phyloP scores from a whole-genome alignment of 2,888 invertebrate species.

The Ophion obscuratus region DNA sequence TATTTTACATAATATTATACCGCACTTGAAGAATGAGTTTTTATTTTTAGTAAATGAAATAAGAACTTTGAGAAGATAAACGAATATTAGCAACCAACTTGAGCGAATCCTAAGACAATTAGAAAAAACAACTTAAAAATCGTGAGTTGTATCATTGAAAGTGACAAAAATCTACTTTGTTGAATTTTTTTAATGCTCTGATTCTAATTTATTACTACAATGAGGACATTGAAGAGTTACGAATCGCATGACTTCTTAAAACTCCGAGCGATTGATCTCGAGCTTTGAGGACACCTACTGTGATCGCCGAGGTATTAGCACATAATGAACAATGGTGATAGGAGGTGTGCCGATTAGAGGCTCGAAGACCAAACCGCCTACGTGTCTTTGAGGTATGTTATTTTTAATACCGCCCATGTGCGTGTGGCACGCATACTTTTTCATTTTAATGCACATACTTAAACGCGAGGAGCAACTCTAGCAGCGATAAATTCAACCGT shows the following conservation, averaged over 20 bases:
- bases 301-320: slow-evolving; percentile 70
- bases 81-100: too few species aligned
- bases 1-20: neutral
- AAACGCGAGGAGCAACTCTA: neutral
- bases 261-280: slow-evolving; percentile 2
- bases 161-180: too few species aligned
- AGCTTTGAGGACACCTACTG: slow-evolving; percentile 45
- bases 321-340: slow-evolving; percentile 73
- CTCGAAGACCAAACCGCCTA: slow-evolving; percentile 45
- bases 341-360: slow-evolving; percentile 67
- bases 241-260: slow-evolving; percentile 26
- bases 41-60: too few species aligned
- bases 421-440: slow-evolving; percentile 60
- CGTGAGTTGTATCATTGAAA: too few species aligned
- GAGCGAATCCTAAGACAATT: too few species aligned
- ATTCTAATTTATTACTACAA: neutral
- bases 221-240: neutral
- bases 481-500: neutral
- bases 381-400: slow-evolving; percentile 12
- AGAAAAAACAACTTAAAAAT: too few species aligned
- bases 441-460: slow-evolving; percentile 17
- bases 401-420: slow-evolving; percentile 7
- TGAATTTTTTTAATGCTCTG: neutral
- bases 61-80: too few species aligned
- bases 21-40: too few species aligned